phyloP scores from a whole-genome alignment of 2,888 invertebrate species.

The Drosophila stalkeri region DNA sequence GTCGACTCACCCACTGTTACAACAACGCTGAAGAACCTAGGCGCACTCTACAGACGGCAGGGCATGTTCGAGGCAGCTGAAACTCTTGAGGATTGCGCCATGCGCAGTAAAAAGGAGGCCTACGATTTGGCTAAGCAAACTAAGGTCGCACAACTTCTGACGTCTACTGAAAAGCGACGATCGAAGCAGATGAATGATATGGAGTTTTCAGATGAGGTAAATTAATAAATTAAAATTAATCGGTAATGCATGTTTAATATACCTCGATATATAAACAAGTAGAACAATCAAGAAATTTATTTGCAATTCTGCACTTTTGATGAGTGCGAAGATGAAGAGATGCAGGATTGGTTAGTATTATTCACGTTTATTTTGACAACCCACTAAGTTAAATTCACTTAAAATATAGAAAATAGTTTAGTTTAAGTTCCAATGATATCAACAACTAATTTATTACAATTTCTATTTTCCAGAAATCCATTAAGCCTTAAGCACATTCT shows the following conservation, averaged over 20 bases:
- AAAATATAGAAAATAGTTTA: background rate
- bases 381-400: background rate
- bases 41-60: conserved; percentile 98
- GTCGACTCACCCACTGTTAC: conserved; percentile 99
- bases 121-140: conserved; percentile 97
- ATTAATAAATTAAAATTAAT: background rate
- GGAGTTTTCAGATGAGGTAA: conserved; percentile 83
- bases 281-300: conserved; percentile 11
- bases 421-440: background rate
- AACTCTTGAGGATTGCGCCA: conserved; percentile 98
- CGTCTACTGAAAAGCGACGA: conserved; percentile 86
- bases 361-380: conserved; percentile 1
- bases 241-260: background rate
- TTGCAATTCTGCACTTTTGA: conserved; percentile 14
- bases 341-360: conserved; percentile 15
- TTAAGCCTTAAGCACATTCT: conserved; percentile 66
- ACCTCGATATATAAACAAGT: conserved; percentile 6
- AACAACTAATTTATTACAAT: background rate
- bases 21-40: conserved; percentile 98
- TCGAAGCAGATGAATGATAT: conserved; percentile 86
- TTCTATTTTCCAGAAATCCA: conserved; percentile 67
- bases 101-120: conserved; percentile 97
- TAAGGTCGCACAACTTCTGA: conserved; percentile 91
- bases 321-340: background rate
- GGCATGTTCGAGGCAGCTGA: conserved; percentile 99